Evolutionary conservation across 1,140 invertebrate species (phyloP).

Genomic region (Medauroidea extradentata): DNA sequence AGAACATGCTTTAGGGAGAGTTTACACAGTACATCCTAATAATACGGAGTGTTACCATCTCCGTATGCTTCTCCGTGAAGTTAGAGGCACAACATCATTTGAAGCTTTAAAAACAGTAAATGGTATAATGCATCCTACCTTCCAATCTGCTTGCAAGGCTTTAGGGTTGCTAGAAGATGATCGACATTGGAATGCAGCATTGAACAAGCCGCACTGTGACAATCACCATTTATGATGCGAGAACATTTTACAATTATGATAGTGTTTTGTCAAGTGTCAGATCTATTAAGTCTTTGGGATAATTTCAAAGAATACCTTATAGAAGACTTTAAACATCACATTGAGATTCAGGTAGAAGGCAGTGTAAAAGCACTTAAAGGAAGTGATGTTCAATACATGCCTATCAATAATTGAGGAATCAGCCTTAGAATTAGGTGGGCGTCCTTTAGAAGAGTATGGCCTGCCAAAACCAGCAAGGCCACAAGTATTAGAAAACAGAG

Average conservation of each 20-base stretch:
- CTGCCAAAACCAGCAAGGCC: too few species aligned
- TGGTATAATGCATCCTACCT: slow-evolving; percentile 21
- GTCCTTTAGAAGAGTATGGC: too few species aligned
- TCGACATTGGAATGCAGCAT: too few species aligned
- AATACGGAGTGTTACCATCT: slow-evolving; percentile 30
- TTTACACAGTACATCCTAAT: too few species aligned
- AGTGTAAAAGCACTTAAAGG: too few species aligned
- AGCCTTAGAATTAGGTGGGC: too few species aligned
- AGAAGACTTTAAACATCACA: slow-evolving; percentile 11
- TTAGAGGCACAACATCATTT: slow-evolving; percentile 37
- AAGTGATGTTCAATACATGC: too few species aligned
- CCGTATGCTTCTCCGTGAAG: slow-evolving; percentile 31
- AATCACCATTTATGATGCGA: slow-evolving; percentile 7
- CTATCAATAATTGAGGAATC: too few species aligned
- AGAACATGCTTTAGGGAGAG: too few species aligned
- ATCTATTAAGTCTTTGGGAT: slow-evolving; percentile 11
- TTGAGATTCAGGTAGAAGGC: too few species aligned
- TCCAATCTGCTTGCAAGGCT: slow-evolving; percentile 1
- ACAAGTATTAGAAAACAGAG: too few species aligned
- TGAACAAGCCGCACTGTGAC: slow-evolving; percentile 4
- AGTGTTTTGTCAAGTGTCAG: slow-evolving; percentile 14
- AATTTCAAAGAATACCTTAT: slow-evolving; percentile 13
- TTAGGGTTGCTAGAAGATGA: neutral
- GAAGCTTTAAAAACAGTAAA: slow-evolving; percentile 34
- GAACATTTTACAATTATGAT: slow-evolving; percentile 18